Percentiles rank a stretch among this genome's conserved stretches.
Conservation (phyloP, 2,797 vertebrate species). For the Pristis pectinata region DNA sequence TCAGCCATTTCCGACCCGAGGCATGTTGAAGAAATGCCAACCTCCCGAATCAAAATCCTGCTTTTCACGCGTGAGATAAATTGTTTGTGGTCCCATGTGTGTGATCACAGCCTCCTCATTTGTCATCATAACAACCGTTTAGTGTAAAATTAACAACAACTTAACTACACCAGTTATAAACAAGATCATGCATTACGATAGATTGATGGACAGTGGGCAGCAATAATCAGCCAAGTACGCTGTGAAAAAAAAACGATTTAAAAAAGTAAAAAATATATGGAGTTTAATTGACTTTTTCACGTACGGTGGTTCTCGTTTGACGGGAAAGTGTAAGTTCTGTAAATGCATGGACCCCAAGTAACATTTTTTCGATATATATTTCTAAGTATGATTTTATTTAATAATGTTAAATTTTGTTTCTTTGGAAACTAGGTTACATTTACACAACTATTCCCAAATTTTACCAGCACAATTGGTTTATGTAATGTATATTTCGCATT, state of each 20-base stretch:
- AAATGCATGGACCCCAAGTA: slow-evolving; percentile 48
- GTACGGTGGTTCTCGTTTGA: slow-evolving; percentile 17
- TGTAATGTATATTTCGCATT: not conserved
- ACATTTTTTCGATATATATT: slow-evolving; percentile 39
- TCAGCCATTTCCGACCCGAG: slow-evolving; percentile 32
- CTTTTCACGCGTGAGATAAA: slow-evolving; percentile 47
- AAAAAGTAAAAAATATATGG: not conserved
- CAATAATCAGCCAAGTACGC: slow-evolving; percentile 47
- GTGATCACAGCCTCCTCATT: slow-evolving; percentile 53
- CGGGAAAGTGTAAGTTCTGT: slow-evolving; percentile 39
- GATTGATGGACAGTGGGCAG: slow-evolving; percentile 57
- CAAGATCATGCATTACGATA: slow-evolving; percentile 56
- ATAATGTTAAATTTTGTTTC: not conserved
- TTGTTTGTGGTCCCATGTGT: slow-evolving; percentile 52
- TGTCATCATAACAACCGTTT: slow-evolving; percentile 65
- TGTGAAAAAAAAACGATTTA: slow-evolving; percentile 36
- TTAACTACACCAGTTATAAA: slow-evolving; percentile 62
- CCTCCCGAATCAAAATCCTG: not conserved
- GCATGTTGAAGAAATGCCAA: slow-evolving; percentile 13
- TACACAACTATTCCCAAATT: not conserved
- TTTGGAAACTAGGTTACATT: not conserved
- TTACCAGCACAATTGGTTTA: not conserved
- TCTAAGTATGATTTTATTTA: slow-evolving; percentile 22
- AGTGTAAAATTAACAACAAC: slow-evolving; percentile 71
- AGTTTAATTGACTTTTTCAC: slow-evolving; percentile 33